phyloP scores from a whole-genome alignment of 2,797 vertebrate species.

The Podargus strigoides region DNA sequence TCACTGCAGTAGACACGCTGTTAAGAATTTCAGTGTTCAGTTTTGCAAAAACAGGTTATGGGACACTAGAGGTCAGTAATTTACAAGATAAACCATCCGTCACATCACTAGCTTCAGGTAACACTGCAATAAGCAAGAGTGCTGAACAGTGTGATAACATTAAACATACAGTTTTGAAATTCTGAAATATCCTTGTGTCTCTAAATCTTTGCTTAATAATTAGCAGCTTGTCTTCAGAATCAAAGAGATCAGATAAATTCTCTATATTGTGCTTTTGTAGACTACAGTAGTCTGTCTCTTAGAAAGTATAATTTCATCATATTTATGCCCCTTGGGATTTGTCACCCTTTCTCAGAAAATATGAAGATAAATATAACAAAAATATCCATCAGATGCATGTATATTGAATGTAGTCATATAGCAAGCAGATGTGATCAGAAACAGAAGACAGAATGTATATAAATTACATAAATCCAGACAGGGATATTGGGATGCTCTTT shows the following conservation, averaged over 20 bases:
- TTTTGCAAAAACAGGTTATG: not conserved
- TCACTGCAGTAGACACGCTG: not conserved
- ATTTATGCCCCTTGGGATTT: not conserved
- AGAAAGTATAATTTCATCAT: not conserved
- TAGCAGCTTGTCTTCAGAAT: not conserved
- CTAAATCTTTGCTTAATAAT: not conserved
- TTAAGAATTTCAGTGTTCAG: not conserved
- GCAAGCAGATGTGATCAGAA: not conserved
- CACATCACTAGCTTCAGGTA: not conserved
- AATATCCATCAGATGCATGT: not conserved
- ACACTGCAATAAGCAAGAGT: not conserved
- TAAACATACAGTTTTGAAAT: not conserved
- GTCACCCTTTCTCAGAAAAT: not conserved
- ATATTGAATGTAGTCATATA: not conserved
- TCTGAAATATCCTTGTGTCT: not conserved
- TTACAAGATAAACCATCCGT: conserved; percentile 30
- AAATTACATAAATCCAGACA: not conserved
- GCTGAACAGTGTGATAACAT: not conserved
- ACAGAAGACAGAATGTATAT: not conserved
- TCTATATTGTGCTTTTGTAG: not conserved
- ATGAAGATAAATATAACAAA: not conserved
- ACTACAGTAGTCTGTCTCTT: not conserved
- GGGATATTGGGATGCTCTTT: not conserved
- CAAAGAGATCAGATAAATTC: not conserved
- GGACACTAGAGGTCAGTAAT: conserved; percentile 63